These are phyloP conservation scores for Hypocryptadius cinnamomeus DNA, from an alignment of 2,113 vertebrate species.

Conservation along the genomic window DNA sequence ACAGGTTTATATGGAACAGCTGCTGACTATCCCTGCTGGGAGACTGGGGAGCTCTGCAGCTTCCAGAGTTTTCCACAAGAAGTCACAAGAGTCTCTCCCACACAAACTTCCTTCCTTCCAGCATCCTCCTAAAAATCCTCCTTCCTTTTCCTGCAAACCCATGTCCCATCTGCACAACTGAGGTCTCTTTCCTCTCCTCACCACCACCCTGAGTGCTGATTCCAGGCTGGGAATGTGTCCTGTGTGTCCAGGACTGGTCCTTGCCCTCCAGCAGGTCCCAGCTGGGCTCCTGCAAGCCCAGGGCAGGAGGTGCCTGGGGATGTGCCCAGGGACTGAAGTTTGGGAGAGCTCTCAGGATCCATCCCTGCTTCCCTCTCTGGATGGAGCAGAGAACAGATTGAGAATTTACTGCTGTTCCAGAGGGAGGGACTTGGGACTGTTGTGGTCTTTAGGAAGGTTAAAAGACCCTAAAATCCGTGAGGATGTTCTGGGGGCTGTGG, in stretches of 20 bases:
- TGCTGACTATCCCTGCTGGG: not conserved
- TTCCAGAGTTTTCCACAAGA: not conserved
- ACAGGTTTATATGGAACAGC: not conserved
- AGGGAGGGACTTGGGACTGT: not conserved
- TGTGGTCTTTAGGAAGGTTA: not conserved
- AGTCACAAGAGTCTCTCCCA: not conserved
- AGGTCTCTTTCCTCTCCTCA: not conserved
- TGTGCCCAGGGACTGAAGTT: not conserved
- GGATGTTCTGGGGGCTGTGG: not conserved
- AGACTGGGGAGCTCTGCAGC: not conserved
- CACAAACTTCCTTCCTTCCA: not conserved
- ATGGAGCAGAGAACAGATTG: rapidly evolving
- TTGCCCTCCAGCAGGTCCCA: not conserved
- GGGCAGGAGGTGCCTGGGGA: not conserved
- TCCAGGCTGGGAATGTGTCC: not conserved
- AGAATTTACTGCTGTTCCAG: not conserved
- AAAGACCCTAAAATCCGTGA: not conserved
- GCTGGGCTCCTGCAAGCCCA: not conserved
- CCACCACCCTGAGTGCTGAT: not conserved
- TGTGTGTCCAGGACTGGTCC: not conserved
- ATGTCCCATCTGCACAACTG: rapidly evolving
- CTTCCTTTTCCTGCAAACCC: not conserved
- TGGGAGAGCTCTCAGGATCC: not conserved
- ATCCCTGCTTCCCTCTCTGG: not conserved
- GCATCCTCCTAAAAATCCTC: not conserved